Base-by-base conservation (phyloP, 2,113 vertebrate species). In the Oryzias melastigma region DNA sequence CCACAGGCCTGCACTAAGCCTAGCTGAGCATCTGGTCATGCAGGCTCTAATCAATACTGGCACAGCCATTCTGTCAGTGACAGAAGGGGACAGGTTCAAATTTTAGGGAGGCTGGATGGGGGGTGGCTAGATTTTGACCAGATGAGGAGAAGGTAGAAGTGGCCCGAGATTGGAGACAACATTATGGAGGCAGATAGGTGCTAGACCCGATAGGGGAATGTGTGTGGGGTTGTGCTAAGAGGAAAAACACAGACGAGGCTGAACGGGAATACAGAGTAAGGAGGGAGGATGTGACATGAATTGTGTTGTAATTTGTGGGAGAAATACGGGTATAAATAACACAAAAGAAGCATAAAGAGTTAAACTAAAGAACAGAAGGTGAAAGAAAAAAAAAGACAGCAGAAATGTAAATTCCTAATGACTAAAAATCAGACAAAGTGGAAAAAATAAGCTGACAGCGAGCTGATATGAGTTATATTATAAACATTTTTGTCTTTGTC, bases 1-100 rank as follows among this genome's bases (percentile, higher is more conserved):
- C 89, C 89, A 90, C 85, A 88, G 87, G 89, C 87, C 76, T 88
- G 55, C 4, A 42, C 65, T 89, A 90, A 90, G 86, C 87, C 86
- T 55, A 62, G 80, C 77, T 77, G 83, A 82, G 82, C 65, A 81
- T 80, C 79, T 84, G 82, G 64, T 71, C 66, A 85, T 82, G 84
- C 81, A 0, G 77, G 62, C 57, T 62, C 81, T 90, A 90, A 90
- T 88, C 82, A 83, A 80, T 82, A 78, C 49, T 90, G 89, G 86
- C 89, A 84, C 75, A 82, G 80, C 74, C 87, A 88, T 90, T 89
- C 85, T 87, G 82, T 77, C 53, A 68, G 77, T 43, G 82, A 80
- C 71, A 77, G 52, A 56, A 63, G 35, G 52, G 35, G 49, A 40
- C 22, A 58, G 66, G 56, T 52, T 64, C 59, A 41, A 56, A 58